Percentiles rank a stretch among this genome's conserved stretches.
Evolutionary conservation across 1,140 invertebrate species (phyloP).

Genomic region (Lordiphosa clarofinis): DNA sequence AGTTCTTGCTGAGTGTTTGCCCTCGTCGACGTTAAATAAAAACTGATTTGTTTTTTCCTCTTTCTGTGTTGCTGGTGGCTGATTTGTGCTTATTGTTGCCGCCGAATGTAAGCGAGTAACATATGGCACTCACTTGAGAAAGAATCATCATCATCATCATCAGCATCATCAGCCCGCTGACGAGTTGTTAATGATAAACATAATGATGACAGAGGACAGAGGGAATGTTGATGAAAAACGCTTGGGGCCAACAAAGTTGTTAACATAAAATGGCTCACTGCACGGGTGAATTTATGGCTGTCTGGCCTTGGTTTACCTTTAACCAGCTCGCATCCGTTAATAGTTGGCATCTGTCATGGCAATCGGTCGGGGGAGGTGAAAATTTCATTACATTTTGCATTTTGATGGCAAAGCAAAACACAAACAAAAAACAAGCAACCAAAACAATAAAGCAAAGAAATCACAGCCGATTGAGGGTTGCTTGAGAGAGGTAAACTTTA

Average conservation of each 20-base stretch:
- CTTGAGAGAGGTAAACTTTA: slow-evolving; percentile 16
- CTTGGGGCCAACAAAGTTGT: slow-evolving; percentile 55
- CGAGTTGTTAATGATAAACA: slow-evolving; percentile 54
- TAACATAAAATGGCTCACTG: slow-evolving; percentile 53
- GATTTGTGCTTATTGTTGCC: slow-evolving; percentile 53
- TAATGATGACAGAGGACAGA: slow-evolving; percentile 27
- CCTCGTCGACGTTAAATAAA: slow-evolving; percentile 40
- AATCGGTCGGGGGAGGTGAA: slow-evolving; percentile 28
- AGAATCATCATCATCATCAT: slow-evolving; percentile 39
- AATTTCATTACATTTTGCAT: slow-evolving; percentile 10
- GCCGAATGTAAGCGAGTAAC: slow-evolving; percentile 37
- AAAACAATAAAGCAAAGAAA: slow-evolving; percentile 2
- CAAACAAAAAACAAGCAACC: slow-evolving; percentile 3
- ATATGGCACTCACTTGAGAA: slow-evolving; percentile 45
- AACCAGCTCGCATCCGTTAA: slow-evolving; percentile 33
- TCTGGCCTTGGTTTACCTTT: slow-evolving; percentile 8
- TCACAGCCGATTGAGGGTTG: slow-evolving; percentile 4
- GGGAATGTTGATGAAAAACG: slow-evolving; percentile 22
- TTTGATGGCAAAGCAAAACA: not conserved
- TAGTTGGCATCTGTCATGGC: slow-evolving; percentile 48
- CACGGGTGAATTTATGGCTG: slow-evolving; percentile 8
- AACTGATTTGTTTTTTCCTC: slow-evolving; percentile 50
- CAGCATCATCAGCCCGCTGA: slow-evolving; percentile 38
- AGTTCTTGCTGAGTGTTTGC: slow-evolving; percentile 45
- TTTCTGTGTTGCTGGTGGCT: slow-evolving; percentile 11